These are phyloP conservation scores for Nemoura dubitans DNA, from an alignment of 2,888 invertebrate species.

Conservation along the genomic window DNA sequence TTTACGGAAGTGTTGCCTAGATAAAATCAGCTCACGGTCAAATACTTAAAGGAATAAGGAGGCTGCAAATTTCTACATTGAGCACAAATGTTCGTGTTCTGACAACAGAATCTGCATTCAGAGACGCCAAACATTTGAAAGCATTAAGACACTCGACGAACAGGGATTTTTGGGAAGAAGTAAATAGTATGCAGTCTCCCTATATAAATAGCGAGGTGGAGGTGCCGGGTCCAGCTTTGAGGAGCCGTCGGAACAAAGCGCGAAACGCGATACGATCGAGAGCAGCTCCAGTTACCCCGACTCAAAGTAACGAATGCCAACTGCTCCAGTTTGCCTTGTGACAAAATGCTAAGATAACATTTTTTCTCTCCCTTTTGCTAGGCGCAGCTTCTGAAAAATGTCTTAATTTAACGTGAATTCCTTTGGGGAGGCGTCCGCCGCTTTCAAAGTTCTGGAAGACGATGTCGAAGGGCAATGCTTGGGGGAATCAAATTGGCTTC, in stretches of 20 bases:
- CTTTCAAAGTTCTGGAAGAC: neutral
- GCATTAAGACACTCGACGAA: too few relatives aligned
- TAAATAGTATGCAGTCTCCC: too few relatives aligned
- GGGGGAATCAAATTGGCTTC: neutral
- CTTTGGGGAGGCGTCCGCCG: neutral
- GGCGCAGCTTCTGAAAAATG: neutral
- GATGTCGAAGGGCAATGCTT: neutral
- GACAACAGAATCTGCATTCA: too few relatives aligned
- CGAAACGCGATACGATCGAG: neutral
- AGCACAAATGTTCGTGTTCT: too few relatives aligned
- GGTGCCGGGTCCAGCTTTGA: neutral
- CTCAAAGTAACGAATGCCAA: neutral
- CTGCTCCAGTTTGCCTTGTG: neutral
- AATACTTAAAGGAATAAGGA: too few relatives aligned
- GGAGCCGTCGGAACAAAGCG: neutral
- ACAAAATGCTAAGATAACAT: neutral
- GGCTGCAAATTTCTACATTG: too few relatives aligned
- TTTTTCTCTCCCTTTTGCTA: neutral
- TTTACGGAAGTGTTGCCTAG: too few relatives aligned
- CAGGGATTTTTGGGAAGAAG: too few relatives aligned
- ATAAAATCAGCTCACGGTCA: too few relatives aligned
- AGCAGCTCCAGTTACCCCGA: neutral
- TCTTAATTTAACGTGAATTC: neutral
- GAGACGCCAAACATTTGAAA: too few relatives aligned
- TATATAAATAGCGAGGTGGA: too few relatives aligned